phyloP scores from a whole-genome alignment of 2,888 invertebrate species.

The Rhorus exstirpatorius region DNA sequence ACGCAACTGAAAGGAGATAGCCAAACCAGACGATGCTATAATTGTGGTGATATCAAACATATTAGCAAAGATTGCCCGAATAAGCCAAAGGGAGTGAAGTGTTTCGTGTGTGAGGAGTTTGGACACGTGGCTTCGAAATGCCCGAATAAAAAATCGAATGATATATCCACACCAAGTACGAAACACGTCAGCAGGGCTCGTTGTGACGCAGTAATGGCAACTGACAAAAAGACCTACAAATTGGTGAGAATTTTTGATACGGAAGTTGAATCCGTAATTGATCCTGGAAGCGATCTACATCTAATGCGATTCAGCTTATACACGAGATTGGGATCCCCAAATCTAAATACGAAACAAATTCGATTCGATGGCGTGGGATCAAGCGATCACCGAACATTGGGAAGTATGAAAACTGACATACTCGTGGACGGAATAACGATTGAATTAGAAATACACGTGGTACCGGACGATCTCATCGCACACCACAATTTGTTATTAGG shows the following conservation, averaged over 20 bases:
- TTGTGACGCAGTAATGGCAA: not conserved
- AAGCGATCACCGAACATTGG: no score
- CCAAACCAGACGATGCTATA: constrained; percentile 7
- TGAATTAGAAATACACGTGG: no score
- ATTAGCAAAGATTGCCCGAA: constrained; percentile 25
- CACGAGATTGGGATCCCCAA: no score
- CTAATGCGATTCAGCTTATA: no score
- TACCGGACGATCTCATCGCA: no score
- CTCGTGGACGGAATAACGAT: no score
- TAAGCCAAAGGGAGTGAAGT: constrained; percentile 10
- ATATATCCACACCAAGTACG: not conserved
- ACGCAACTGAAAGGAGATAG: not conserved
- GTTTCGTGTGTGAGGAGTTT: constrained; percentile 15
- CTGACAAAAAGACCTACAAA: no score
- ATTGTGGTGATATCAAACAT: constrained; percentile 21
- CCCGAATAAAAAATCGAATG: not conserved
- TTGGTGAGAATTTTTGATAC: constrained; percentile 34
- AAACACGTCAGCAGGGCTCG: not conserved
- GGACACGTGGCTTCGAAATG: constrained; percentile 17
- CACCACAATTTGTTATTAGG: no score
- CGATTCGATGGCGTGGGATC: no score
- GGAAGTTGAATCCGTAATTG: constrained; percentile 42
- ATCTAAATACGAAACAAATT: no score
- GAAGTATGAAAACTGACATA: no score
- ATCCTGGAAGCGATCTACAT: constrained; percentile 50